Evolutionary conservation across 92 coral and sea anemone species (phyloP).

Genomic region (Anthopleura xanthogrammica): DNA sequence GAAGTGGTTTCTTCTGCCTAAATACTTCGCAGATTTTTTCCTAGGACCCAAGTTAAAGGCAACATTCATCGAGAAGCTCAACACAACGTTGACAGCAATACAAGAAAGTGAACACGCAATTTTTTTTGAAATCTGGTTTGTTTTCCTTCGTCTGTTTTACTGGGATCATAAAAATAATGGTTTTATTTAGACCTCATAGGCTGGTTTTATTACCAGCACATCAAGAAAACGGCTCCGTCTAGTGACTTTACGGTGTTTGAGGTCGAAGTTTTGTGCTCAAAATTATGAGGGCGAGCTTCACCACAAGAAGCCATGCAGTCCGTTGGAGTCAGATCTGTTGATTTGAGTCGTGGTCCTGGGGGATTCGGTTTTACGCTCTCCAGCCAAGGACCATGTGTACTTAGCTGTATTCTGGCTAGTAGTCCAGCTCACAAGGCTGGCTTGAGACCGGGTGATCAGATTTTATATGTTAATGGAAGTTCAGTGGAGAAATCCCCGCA

Average conservation of each 20-base stretch:
- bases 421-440: slow-evolving; percentile 94
- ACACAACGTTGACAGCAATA: neutral
- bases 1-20: neutral
- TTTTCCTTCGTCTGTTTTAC: neutral
- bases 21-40: neutral
- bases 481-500: slow-evolving; percentile 78
- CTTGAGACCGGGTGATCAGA: slow-evolving; percentile 86
- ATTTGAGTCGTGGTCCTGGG: slow-evolving; percentile 66
- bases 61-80: neutral
- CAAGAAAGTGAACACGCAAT: neutral
- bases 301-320: slow-evolving; percentile 19
- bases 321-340: slow-evolving; percentile 55
- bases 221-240: neutral
- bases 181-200: slow-evolving; percentile 1
- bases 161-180: neutral
- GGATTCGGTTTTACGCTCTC: slow-evolving; percentile 95
- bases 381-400: slow-evolving; percentile 93
- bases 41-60: neutral
- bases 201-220: slow-evolving; percentile 2
- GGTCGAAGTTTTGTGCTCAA: neutral
- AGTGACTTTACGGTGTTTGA: slow-evolving; percentile 2
- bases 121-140: slow-evolving; percentile 7
- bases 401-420: slow-evolving; percentile 87
- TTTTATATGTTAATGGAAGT: slow-evolving; percentile 80
- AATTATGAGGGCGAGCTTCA: neutral